phyloP scores from a whole-genome alignment of 2,113 vertebrate species.

The Crocuta crocuta region DNA sequence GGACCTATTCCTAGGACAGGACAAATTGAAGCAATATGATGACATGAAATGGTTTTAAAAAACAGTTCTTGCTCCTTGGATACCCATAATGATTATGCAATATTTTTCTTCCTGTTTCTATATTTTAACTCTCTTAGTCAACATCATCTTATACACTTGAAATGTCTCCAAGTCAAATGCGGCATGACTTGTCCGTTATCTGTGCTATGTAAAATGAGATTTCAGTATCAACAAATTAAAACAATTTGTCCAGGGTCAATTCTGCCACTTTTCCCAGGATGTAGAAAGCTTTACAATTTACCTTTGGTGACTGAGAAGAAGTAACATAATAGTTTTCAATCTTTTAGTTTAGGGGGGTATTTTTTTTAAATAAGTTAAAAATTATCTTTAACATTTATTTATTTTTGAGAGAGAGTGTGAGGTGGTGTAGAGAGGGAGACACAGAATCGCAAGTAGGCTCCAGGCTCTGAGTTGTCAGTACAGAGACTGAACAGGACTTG shows the following conservation, averaged over 20 bases:
- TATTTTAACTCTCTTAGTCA: not conserved
- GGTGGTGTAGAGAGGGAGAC: no score
- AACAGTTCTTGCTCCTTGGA: not conserved
- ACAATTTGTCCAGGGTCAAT: not conserved
- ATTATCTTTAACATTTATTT: no score
- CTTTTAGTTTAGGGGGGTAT: not conserved
- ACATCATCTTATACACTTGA: not conserved
- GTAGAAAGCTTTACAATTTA: not conserved
- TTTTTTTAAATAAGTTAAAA: not conserved
- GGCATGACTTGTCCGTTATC: not conserved
- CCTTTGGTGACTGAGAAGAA: not conserved
- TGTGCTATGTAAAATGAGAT: not conserved
- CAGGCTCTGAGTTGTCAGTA: no score
- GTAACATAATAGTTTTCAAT: not conserved
- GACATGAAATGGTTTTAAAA: not conserved
- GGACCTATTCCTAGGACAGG: not conserved
- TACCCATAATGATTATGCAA: not conserved
- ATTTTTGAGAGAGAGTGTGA: no score
- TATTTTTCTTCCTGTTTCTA: not conserved
- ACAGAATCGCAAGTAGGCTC: no score
- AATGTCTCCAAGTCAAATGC: not conserved
- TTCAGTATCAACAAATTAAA: constrained; percentile 51
- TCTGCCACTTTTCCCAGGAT: not conserved
- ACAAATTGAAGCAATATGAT: not conserved
- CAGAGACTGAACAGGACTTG: no score